Base-by-base conservation (phyloP, 2,113 vertebrate genomes). In the Lipotes vexillifer region DNA sequence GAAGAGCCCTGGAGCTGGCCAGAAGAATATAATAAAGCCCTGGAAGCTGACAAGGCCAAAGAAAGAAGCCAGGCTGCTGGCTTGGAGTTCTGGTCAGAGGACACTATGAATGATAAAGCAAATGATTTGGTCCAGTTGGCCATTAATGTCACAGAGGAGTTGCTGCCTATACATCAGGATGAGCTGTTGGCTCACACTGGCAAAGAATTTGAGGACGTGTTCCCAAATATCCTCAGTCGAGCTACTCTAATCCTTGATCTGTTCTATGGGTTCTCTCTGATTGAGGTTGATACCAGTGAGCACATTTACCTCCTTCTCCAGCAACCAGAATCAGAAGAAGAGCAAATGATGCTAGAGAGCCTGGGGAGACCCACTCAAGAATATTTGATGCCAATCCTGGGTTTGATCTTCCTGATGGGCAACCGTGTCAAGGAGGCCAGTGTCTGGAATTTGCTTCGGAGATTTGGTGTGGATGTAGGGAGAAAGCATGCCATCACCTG, bases 121-220 rank as follows among this genome's bases (percentile, higher is more conserved):
- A 97, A 97, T 94, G 97, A 97, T 77, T 88, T 97, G 93, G 94
- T 97, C 38, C 96, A 96, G 55, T 74, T 96, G 69, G 89, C 96
- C 75, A 96, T 96, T 93, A 95, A 93, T 94, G 96, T 94, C 93
- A 93, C 97, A 23, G 93, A 97, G 33, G 97, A 93, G 49, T 55
- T 97, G 85, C 55, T 97, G n/a, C 96, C 94, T 80, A 97, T 96
- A 83, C 94, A 97, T 90, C 90, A 97, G 92, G 94, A 97, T 97
- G 97, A 96, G 68, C 89, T 97, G 25, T 61, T 97, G 63, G 96
- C 94, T 94, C 92, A 97, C 61, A 94, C 92, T 90, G 96, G 96
- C 77, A 96, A 97, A 93, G 94, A 97, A 84, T 97, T 97, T 31
- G 90, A 97, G 71, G 86, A 96, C 27, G 94, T 96, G 69, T 97